These are phyloP conservation scores for Cryptocephalus moraei DNA, from an alignment of 2,888 invertebrate genomes.

Conservation along the genomic window DNA sequence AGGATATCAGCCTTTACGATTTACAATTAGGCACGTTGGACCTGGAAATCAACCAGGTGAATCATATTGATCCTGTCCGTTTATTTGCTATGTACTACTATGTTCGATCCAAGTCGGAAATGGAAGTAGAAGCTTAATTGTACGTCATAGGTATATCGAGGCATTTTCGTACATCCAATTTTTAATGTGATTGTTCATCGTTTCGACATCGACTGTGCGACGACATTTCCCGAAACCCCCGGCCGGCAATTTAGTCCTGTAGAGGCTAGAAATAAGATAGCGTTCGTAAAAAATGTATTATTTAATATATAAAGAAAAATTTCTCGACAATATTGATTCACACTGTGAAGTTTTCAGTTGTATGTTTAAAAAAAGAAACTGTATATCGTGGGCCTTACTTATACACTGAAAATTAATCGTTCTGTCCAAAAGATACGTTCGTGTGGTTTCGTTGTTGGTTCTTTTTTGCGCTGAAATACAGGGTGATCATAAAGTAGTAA, in stretches of 20 bases:
- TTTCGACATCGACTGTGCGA: too few species aligned
- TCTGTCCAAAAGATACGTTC: slow-evolving; percentile 39
- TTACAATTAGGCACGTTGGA: too few species aligned
- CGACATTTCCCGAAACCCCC: slow-evolving; percentile 1
- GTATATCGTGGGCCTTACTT: slow-evolving; percentile 44
- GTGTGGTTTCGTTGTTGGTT: slow-evolving; percentile 11
- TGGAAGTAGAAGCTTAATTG: too few species aligned
- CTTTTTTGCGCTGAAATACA: slow-evolving; percentile 22
- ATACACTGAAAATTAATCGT: slow-evolving; percentile 42
- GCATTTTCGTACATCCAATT: too few species aligned
- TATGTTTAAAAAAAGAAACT: slow-evolving; percentile 36
- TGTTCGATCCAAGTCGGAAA: too few species aligned
- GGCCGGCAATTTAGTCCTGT: slow-evolving; percentile 17
- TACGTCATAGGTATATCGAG: too few species aligned
- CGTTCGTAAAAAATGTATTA: slow-evolving; percentile 30
- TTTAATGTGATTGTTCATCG: too few species aligned
- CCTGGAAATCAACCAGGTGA: too few species aligned
- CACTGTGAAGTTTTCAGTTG: slow-evolving; percentile 41
- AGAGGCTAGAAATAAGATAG: slow-evolving; percentile 30
- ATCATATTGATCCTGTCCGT: too few species aligned
- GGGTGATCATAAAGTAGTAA: slow-evolving; percentile 5
- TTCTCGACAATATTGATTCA: slow-evolving; percentile 42
- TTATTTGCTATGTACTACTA: too few species aligned
- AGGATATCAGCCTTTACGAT: too few species aligned
- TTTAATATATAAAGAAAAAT: slow-evolving; percentile 31